Conservation (phyloP, 2,797 vertebrate genomes). For the Kryptopterus vitreolus region DNA sequence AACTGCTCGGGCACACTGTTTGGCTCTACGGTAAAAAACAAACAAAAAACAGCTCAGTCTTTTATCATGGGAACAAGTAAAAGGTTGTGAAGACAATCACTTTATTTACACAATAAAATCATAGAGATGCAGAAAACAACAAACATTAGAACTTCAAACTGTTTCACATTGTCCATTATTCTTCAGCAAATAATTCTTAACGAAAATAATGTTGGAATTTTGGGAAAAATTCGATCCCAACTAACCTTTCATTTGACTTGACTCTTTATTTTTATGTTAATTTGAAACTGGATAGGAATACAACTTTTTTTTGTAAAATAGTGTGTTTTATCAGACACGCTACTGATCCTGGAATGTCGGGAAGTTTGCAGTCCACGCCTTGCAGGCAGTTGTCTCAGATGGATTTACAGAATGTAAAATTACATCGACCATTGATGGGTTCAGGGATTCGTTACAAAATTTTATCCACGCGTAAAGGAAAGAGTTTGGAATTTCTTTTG, state of each 20-base stretch:
- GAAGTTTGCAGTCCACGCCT: constrained; percentile 21
- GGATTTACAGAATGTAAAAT: background rate
- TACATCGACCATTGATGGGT: background rate
- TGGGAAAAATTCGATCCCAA: background rate
- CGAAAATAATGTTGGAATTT: background rate
- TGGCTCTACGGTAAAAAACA: background rate
- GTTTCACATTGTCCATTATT: background rate
- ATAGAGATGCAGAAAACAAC: background rate
- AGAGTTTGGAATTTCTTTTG: background rate
- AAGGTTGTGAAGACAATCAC: too few species aligned
- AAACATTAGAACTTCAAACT: background rate
- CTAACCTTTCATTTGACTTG: background rate
- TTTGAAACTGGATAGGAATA: background rate
- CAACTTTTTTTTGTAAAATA: too few species aligned
- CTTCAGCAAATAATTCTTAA: background rate
- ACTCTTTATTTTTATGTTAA: background rate
- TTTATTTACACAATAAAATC: background rate
- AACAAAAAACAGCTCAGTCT: background rate
- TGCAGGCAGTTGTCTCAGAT: background rate
- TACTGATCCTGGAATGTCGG: constrained; percentile 30
- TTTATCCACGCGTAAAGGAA: background rate
- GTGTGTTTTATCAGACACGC: background rate
- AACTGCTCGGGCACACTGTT: background rate
- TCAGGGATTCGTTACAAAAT: background rate
- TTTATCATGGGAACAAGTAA: background rate